phyloP scores from a whole-genome alignment of 2,113 vertebrate species.

The Podocnemis expansa region DNA sequence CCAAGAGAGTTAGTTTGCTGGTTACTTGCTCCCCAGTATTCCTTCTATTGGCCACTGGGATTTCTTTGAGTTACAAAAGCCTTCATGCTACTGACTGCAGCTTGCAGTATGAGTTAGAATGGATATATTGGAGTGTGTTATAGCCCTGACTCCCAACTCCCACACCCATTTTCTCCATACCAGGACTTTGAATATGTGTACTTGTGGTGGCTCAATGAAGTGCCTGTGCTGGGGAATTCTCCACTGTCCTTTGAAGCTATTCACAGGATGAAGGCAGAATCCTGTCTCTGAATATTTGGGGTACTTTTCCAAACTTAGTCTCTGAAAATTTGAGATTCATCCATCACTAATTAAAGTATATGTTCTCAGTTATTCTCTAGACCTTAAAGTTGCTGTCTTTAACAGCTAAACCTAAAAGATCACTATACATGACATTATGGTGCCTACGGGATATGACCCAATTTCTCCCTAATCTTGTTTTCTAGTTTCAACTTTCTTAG shows the following conservation, averaged over 20 bases:
- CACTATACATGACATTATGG: neutral
- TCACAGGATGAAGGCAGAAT: neutral
- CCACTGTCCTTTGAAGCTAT: neutral
- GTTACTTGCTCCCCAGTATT: too few species aligned
- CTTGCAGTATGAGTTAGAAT: too few species aligned
- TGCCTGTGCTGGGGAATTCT: neutral
- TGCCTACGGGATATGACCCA: accelerated
- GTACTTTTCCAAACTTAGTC: neutral
- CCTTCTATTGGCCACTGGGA: neutral
- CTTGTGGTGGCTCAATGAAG: neutral
- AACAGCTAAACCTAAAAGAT: neutral
- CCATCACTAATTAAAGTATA: neutral
- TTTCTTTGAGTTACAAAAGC: neutral
- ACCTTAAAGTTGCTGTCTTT: neutral
- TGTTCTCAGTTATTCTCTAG: neutral
- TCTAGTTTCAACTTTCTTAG: neutral
- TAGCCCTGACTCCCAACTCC: too few species aligned
- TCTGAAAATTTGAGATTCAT: neutral
- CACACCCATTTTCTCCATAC: too few species aligned
- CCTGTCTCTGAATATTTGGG: neutral
- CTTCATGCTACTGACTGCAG: neutral
- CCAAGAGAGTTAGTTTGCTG: too few species aligned
- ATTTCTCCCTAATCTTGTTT: neutral
- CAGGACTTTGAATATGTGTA: neutral
- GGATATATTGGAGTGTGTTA: too few species aligned